Evolutionary conservation across 2,888 invertebrate genomes (phyloP).

Genomic region (Philereme vetulata): DNA sequence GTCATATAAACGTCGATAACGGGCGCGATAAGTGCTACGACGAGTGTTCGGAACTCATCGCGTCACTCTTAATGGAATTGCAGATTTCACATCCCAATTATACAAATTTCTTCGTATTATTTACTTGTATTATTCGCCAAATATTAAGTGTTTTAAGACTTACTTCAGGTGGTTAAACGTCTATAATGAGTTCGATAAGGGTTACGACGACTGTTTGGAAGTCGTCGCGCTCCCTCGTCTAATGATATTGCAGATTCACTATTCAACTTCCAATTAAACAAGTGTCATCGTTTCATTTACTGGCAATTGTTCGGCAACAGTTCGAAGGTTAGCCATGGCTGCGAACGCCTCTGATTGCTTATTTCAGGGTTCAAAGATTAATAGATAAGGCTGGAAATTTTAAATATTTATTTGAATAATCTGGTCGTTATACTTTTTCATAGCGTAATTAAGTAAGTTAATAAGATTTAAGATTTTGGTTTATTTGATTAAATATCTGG

Average conservation of each 20-base stretch:
- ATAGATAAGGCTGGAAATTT: slow-evolving; percentile 23
- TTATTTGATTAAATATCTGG: slow-evolving; percentile 6
- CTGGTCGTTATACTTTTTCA: slow-evolving; percentile 13
- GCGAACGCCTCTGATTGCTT: slow-evolving; percentile 26
- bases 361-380: slow-evolving; percentile 27
- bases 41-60: too few species aligned
- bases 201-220: slow-evolving; percentile 41
- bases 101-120: too few species aligned
- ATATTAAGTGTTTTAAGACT: background rate
- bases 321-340: slow-evolving; percentile 26
- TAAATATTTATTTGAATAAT: slow-evolving; percentile 25
- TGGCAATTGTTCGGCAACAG: slow-evolving; percentile 26
- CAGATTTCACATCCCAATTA: too few species aligned
- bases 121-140: too few species aligned
- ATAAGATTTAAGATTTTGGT: slow-evolving; percentile 7
- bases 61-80: too few species aligned
- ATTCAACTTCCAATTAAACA: slow-evolving; percentile 19
- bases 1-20: too few species aligned
- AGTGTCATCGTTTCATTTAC: slow-evolving; percentile 26
- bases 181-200: slow-evolving; percentile 47
- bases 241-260: slow-evolving; percentile 48
- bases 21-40: too few species aligned
- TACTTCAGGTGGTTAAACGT: slow-evolving; percentile 33
- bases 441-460: slow-evolving; percentile 16
- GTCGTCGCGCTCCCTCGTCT: slow-evolving; percentile 38